Evolutionary conservation across 2,888 invertebrate genomes (phyloP).

Genomic region (Oscheius myriophilus): DNA sequence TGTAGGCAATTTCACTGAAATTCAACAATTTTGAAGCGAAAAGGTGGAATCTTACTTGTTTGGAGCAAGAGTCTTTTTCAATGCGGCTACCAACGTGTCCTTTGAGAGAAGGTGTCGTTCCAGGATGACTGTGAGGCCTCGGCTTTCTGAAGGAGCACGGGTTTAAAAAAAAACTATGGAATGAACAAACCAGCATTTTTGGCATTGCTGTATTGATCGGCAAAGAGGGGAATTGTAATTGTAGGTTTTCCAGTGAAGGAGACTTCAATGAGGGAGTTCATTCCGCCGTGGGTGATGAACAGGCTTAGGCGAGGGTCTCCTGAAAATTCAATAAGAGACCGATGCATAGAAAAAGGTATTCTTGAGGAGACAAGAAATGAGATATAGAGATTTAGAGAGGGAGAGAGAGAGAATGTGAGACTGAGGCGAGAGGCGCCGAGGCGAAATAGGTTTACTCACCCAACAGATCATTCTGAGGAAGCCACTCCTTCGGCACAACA

Average conservation of each 20-base stretch:
- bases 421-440: no score
- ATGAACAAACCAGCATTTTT: constrained; percentile 26
- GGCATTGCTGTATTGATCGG: constrained; percentile 25
- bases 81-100: neutral
- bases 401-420: no score
- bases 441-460: neutral
- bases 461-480: constrained; percentile 25
- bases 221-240: constrained; percentile 26
- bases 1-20: constrained; percentile 6
- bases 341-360: no score
- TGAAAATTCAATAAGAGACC: no score
- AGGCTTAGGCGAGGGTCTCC: constrained; percentile 11
- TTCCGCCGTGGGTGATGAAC: constrained; percentile 30
- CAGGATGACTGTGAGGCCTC: constrained; percentile 8
- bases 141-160: neutral
- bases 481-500: constrained; percentile 13
- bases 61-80: constrained; percentile 3
- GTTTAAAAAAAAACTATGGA: no score
- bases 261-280: constrained; percentile 24
- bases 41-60: neutral
- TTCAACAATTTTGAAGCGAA: neutral
- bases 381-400: no score
- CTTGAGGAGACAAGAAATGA: no score
- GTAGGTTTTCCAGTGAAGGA: constrained; percentile 21
- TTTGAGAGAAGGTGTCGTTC: neutral